These are phyloP conservation scores for Leuciscus waleckii DNA, from an alignment of 2,797 vertebrate genomes.

Conservation along the genomic window DNA sequence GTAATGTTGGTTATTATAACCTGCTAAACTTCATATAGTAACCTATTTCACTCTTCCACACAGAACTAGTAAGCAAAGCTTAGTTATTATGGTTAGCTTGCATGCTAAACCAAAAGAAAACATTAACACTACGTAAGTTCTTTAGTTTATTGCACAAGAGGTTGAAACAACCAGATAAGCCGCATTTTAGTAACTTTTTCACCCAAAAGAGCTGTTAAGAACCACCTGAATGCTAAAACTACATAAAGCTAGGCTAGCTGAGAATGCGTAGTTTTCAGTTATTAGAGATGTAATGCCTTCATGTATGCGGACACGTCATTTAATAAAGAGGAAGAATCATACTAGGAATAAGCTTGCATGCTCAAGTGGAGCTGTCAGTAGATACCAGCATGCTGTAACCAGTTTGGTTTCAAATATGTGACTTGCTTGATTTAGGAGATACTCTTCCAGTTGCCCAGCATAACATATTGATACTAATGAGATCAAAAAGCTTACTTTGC, in stretches of 20 bases:
- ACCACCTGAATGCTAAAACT: constrained; percentile 39
- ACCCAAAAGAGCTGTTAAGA: constrained; percentile 14
- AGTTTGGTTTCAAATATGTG: constrained; percentile 23
- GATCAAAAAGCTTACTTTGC: constrained; percentile 14
- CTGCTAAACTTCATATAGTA: background rate
- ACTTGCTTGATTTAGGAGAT: background rate
- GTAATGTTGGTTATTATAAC: background rate
- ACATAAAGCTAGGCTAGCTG: constrained; percentile 34
- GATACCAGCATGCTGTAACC: constrained; percentile 14
- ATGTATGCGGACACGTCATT: constrained; percentile 15
- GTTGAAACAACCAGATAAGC: background rate
- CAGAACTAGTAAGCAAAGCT: constrained; percentile 12
- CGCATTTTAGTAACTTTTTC: constrained; percentile 38
- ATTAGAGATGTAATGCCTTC: constrained; percentile 26
- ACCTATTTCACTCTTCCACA: constrained; percentile 7
- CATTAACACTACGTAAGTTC: constrained; percentile 17
- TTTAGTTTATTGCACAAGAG: background rate
- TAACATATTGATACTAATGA: background rate
- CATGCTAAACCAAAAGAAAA: constrained; percentile 44
- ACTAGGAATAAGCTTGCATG: background rate
- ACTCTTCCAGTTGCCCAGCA: background rate
- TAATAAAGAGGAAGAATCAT: constrained; percentile 1
- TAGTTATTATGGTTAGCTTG: constrained; percentile 41
- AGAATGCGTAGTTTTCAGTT: constrained; percentile 42
- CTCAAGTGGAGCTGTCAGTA: background rate